A percentile compares a stretch with the other conserved stretches of the same genome.
phyloP scores from a whole-genome alignment of 1,140 invertebrate genomes.

The Physella acuta region DNA sequence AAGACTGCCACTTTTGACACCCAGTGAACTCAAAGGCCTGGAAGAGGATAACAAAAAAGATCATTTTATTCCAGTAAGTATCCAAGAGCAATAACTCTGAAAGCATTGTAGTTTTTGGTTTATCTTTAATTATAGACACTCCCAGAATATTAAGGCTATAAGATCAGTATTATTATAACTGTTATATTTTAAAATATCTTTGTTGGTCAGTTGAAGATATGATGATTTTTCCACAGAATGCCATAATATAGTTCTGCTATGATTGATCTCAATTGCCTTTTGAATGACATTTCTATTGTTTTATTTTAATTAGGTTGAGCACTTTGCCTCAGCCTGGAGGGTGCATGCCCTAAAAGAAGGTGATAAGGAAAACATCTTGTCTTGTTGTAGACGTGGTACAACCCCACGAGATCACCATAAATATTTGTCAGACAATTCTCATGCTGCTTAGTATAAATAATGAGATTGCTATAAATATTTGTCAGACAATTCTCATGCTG shows the following conservation, averaged over 20 bases:
- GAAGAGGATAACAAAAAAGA: slow-evolving; percentile 56
- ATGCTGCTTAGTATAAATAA: no score
- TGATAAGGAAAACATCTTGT: slow-evolving; percentile 47
- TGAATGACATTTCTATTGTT: no score
- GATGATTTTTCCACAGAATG: no score
- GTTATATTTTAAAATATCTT: no score
- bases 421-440: slow-evolving; percentile 25
- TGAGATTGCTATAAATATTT: no score
- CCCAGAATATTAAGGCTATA: no score
- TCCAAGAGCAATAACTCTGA: background rate
- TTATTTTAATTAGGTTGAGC: slow-evolving; percentile 42
- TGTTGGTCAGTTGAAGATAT: no score
- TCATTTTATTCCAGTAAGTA: slow-evolving; percentile 52
- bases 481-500: no score
- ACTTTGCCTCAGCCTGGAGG: slow-evolving; percentile 51
- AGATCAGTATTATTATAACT: no score
- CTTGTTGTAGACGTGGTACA: slow-evolving; percentile 47
- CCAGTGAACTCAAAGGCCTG: slow-evolving; percentile 50
- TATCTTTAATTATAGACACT: no score
- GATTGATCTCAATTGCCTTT: no score
- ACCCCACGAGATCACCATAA: slow-evolving; percentile 45
- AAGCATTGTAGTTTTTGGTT: slow-evolving; percentile 8
- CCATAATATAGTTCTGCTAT: no score
- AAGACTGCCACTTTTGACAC: slow-evolving; percentile 60
- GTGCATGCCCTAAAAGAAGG: slow-evolving; percentile 51